These are phyloP conservation scores for Drosophila merina DNA, from an alignment of 2,888 invertebrate species.

Conservation along the genomic window DNA sequence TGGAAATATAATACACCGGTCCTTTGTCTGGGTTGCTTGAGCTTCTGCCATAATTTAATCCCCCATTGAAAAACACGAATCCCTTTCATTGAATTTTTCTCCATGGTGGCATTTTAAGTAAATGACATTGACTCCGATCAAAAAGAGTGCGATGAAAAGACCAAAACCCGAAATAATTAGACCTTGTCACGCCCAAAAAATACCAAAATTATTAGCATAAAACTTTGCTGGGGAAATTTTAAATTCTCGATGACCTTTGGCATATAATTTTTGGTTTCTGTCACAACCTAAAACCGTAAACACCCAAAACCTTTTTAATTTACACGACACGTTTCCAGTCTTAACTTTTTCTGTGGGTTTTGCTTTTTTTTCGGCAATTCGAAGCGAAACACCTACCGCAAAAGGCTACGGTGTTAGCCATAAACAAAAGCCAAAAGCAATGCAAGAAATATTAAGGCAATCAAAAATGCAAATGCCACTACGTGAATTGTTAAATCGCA, in stretches of 20 bases:
- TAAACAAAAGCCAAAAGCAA: slow-evolving; percentile 45
- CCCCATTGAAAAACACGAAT: slow-evolving; percentile 16
- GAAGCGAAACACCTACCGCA: background rate
- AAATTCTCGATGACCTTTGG: slow-evolving; percentile 58
- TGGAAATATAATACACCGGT: slow-evolving; percentile 53
- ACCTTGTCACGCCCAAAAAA: slow-evolving; percentile 39
- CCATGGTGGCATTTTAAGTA: slow-evolving; percentile 48
- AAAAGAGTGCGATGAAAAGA: slow-evolving; percentile 25
- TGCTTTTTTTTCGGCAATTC: background rate
- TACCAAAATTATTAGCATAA: slow-evolving; percentile 64
- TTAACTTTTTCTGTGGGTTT: slow-evolving; percentile 15
- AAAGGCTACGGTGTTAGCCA: slow-evolving; percentile 4
- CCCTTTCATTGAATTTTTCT: slow-evolving; percentile 51
- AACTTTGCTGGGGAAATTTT: slow-evolving; percentile 38
- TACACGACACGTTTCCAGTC: slow-evolving; percentile 60
- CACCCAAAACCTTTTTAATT: slow-evolving; percentile 55
- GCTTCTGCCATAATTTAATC: slow-evolving; percentile 45
- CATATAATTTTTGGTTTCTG: slow-evolving; percentile 24
- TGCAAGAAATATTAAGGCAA: slow-evolving; percentile 67
- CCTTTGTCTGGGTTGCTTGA: slow-evolving; percentile 43
- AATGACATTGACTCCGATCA: slow-evolving; percentile 44
- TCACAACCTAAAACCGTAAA: slow-evolving; percentile 4
- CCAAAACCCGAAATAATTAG: slow-evolving; percentile 41
- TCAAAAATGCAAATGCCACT: slow-evolving; percentile 73
- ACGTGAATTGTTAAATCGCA: slow-evolving; percentile 61